Conservation (phyloP, 92 coral and sea anemone genomes). For the Hydrozoanthus gracilis region DNA sequence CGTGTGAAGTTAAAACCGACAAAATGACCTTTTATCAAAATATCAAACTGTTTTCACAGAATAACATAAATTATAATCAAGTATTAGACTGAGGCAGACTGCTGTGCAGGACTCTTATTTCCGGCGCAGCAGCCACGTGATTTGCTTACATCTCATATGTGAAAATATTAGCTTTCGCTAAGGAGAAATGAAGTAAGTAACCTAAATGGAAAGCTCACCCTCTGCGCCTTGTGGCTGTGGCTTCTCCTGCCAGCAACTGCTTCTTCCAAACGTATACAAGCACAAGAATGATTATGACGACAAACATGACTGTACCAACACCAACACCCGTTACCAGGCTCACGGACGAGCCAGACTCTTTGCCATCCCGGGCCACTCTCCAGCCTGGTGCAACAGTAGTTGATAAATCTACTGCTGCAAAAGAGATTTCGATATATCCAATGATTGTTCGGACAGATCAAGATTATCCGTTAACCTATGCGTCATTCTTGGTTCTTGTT, state of each 20-base stretch:
- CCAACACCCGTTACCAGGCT: conserved; percentile 29
- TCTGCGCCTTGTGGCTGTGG: neutral
- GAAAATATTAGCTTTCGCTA: neutral
- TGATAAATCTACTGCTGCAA: neutral
- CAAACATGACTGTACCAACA: conserved; percentile 25
- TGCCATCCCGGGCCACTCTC: conserved; percentile 18
- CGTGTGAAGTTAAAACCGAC: no score
- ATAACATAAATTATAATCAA: no score
- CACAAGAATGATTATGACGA: conserved; percentile 13
- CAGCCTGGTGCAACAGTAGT: conserved; percentile 34
- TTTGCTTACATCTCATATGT: no score
- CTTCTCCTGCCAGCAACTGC: neutral
- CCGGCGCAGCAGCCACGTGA: no score
- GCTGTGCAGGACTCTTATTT: no score
- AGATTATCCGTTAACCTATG: no score
- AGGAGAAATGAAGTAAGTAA: neutral
- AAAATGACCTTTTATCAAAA: no score
- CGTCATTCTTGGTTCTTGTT: no score
- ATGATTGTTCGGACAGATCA: neutral
- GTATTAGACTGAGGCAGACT: no score
- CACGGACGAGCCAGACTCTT: conserved; percentile 25
- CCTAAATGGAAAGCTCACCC: neutral
- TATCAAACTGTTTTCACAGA: no score
- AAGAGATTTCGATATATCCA: neutral
- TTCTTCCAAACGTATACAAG: conserved; percentile 35